Evolutionary conservation across 2,113 vertebrate genomes (phyloP), one percentile per base, ranked within the genome.

Genomic region (Promerops cafer): DNA sequence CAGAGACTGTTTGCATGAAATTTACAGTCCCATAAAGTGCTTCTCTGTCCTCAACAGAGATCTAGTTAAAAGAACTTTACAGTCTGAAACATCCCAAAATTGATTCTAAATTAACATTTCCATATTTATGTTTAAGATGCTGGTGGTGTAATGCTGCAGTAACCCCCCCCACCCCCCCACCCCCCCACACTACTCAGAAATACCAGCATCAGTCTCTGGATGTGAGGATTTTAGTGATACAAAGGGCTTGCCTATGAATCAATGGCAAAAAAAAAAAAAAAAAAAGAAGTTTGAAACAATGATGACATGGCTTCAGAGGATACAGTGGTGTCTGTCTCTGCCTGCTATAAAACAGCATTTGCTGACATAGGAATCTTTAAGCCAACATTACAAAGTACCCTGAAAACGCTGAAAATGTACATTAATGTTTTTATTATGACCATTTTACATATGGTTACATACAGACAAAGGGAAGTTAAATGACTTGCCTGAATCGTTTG

Each of bases 41-140:
- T 97, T 56, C 92, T 96, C 93, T 97, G 96, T 98, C 96, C 95
- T 97, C 75, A 88, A 94, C 97, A 97, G 95, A 97, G 96, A 98
- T 97, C 97, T 98, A 97, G 97, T 98, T 98, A 98, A 97, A 97
- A 97, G 98, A 98, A 98, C 97, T 98, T 98, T 98, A 98, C 97
- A 97, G 97, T 94, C 97, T 98, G 98, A 98, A 98, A 98, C 97
- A 98, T 97, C 94, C 96, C 93, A 85, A 98, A 97, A 98, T 98
- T 98, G 97, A 97, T 97, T 98, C 97, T 98, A 97, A 97, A 98
- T 98, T 97, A 98, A 98, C 4, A 13, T 94, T 97, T 97, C 97
- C 80, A 82, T 94, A 96, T 97, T 97, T 97, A 96, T 97, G 96
- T 95, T 97, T 96, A 94, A 97, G 97, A 94, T 94, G 97, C 94